Base-by-base conservation (phyloP, 2,797 vertebrate genomes). In the Scleropages formosus region DNA sequence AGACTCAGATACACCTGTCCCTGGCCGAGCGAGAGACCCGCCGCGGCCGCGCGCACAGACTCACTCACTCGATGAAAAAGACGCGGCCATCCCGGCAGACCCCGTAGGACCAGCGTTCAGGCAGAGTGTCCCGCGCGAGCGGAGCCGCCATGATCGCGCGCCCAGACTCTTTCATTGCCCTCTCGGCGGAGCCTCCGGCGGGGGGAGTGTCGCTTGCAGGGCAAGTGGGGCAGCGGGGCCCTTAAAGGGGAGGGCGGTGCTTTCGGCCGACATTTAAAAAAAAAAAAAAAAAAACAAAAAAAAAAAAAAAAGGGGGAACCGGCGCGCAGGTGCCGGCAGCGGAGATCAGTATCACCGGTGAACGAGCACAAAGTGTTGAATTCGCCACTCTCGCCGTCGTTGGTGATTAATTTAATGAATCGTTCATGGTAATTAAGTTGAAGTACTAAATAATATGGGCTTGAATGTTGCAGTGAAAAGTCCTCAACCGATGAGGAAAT, bases 1-100 rank as follows among this genome's bases (percentile, higher is more conserved):
- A 24, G n/a, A 51, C 20, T 56, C 22, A 75, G 27, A 60, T 61
- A 6, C 31, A 31, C 46, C 49, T 39, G 6, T 2, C n/a, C n/a
- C n/a, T n/a, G 2, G 31, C 39, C 6, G 6, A 31, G 6, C 31
- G 2, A 2, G 31, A 31, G 31, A 6, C 31, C 31, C 31, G 31
- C 2, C 2, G 31, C 31, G 6, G n/a, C n/a, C n/a, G n/a, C 60
- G 56, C 9, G 49, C 68, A 76, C 58, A 60, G 53, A 65, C 69
- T 73, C 27, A 80, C 94, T 91, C 89, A 97, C 96, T 93, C 90
- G 87, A 96, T 93, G 87, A 97, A 97, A 91, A 97, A 98, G 83
- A 97, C 95, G 79, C 96, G 90, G 44, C 96, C 95, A 86, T 97
- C 96, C 79, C 66, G 60, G 84, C 95, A 95, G 78, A 98, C 95